phyloP scores from a whole-genome alignment of 2,797 vertebrate species.

The Argyrosomus regius region DNA sequence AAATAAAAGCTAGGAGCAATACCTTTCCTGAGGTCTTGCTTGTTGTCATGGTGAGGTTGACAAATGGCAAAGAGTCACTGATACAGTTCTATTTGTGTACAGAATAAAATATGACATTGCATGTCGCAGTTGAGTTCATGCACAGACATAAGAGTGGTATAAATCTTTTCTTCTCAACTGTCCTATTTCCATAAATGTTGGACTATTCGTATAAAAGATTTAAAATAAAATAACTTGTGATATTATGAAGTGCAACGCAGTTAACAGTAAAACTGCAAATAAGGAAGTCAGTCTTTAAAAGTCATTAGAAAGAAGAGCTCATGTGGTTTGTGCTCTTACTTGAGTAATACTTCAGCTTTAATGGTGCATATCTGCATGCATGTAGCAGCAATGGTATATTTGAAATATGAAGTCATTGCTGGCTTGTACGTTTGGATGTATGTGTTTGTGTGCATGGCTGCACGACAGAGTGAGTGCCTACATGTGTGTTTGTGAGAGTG shows the following conservation, averaged over 20 bases:
- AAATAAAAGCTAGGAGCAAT: background rate
- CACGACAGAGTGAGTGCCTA: background rate
- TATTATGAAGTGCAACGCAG: background rate
- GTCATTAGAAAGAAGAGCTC: background rate
- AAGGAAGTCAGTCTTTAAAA: background rate
- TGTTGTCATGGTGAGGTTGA: background rate
- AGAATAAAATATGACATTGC: background rate
- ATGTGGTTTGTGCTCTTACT: conserved; percentile 7
- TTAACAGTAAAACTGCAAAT: background rate
- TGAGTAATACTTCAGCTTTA: conserved; percentile 21
- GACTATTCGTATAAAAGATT: background rate
- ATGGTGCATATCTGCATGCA: background rate
- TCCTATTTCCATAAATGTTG: background rate
- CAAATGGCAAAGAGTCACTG: background rate
- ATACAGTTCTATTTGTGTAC: background rate
- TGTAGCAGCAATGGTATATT: background rate
- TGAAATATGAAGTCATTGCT: conserved; percentile 37
- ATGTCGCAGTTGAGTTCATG: too few species aligned
- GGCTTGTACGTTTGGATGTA: conserved; percentile 23
- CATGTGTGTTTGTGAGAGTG: conserved; percentile 3
- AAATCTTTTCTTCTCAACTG: background rate
- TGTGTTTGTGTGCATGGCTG: background rate
- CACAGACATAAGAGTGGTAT: background rate
- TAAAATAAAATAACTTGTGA: background rate
- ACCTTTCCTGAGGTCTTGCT: background rate